These are phyloP conservation scores for Drosophila mayri DNA, from an alignment of 1,140 invertebrate genomes.

Conservation along the genomic window DNA sequence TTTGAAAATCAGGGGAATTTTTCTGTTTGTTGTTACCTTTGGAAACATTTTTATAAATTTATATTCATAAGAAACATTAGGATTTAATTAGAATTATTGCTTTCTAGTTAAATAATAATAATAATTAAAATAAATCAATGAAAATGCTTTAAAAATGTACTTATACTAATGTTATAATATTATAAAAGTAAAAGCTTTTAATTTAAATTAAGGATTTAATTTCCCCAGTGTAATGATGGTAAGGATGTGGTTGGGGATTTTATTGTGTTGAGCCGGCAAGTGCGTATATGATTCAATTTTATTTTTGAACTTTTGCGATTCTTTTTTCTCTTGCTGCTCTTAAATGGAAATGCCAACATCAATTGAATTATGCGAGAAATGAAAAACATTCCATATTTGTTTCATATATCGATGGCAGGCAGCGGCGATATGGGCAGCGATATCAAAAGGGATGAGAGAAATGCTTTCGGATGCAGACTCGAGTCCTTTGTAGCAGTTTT, in stretches of 20 bases:
- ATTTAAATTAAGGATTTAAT: not conserved
- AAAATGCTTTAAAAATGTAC: too few relatives aligned
- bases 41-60: not conserved
- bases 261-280: conserved; percentile 24
- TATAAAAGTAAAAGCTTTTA: too few relatives aligned
- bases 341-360: conserved; percentile 71
- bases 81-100: too few relatives aligned
- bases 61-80: not conserved
- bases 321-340: conserved; percentile 24
- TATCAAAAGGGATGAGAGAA: conserved; percentile 6
- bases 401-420: conserved; percentile 13
- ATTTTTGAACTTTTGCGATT: conserved; percentile 26
- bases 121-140: too few relatives aligned
- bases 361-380: conserved; percentile 73
- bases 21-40: not conserved
- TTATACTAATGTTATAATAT: not conserved
- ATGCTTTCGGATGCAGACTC: conserved; percentile 33
- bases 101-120: too few relatives aligned
- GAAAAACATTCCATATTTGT: conserved; percentile 53
- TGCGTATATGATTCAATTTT: conserved; percentile 78
- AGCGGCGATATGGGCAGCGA: conserved; percentile 19
- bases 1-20: too few relatives aligned
- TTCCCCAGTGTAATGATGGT: conserved; percentile 1
- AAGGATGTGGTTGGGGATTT: not conserved
- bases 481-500: conserved; percentile 56